Evolutionary conservation across 2,113 vertebrate species (phyloP).

Genomic region (Noturus placidus): DNA sequence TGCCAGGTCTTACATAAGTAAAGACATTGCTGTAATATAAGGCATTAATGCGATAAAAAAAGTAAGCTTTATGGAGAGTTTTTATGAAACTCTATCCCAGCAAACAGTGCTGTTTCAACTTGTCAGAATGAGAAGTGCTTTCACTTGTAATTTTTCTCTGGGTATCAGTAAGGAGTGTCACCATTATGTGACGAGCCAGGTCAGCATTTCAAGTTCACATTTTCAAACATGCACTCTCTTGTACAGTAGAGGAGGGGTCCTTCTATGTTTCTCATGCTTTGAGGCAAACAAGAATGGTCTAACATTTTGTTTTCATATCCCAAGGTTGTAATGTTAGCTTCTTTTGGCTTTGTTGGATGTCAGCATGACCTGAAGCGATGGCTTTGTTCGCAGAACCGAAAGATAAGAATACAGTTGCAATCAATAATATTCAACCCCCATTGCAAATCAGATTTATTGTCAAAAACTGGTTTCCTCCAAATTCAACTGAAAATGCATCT

Average conservation of each 20-base stretch:
- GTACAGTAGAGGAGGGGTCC: background rate
- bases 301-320: slow-evolving; percentile 27
- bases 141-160: slow-evolving; percentile 32
- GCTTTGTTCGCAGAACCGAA: slow-evolving; percentile 3
- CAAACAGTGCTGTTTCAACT: slow-evolving; percentile 46
- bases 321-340: background rate
- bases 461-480: too few species aligned
- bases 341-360: background rate
- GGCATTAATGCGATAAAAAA: background rate
- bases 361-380: background rate
- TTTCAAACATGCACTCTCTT: background rate
- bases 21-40: background rate
- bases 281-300: background rate
- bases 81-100: slow-evolving; percentile 24
- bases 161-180: background rate
- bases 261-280: background rate
- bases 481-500: too few species aligned
- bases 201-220: background rate
- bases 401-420: too few species aligned
- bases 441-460: too few species aligned
- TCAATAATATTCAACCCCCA: too few species aligned
- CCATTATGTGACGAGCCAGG: background rate
- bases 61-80: background rate
- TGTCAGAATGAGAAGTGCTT: slow-evolving; percentile 35
- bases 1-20: slow-evolving; percentile 28